Evolutionary conservation across 2,888 invertebrate species (phyloP).

Genomic region (Scelioninae gen. 1): DNA sequence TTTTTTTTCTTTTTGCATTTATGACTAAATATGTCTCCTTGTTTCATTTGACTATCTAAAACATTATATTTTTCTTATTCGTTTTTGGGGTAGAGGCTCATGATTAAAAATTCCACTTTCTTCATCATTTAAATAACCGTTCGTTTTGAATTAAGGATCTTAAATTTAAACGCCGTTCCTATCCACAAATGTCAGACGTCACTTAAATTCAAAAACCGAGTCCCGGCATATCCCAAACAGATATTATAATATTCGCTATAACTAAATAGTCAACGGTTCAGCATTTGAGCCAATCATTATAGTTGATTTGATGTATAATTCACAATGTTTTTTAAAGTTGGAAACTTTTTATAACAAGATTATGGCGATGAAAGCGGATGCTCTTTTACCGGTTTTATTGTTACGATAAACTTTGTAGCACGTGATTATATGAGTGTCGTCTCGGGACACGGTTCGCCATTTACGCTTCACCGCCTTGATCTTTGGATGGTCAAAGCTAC

Average conservation of each 20-base stretch:
- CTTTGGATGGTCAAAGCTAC: slow-evolving; percentile 56
- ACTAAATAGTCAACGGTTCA: background rate
- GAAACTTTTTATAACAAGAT: slow-evolving; percentile 44
- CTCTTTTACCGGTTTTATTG: slow-evolving; percentile 51
- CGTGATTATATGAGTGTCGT: slow-evolving; percentile 51
- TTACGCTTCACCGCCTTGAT: slow-evolving; percentile 58
- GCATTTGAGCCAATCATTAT: slow-evolving; percentile 16
- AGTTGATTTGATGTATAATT: slow-evolving; percentile 23
- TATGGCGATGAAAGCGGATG: slow-evolving; percentile 47
- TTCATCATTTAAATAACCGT: background rate
- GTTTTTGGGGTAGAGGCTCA: background rate
- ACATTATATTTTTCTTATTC: background rate
- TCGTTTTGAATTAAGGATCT: background rate
- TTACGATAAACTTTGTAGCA: slow-evolving; percentile 51
- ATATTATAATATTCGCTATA: background rate
- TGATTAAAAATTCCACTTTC: background rate
- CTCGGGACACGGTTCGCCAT: slow-evolving; percentile 48
- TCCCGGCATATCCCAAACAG: background rate
- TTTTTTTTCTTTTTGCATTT: too few species aligned
- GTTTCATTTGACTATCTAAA: too few species aligned
- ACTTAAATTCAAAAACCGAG: background rate
- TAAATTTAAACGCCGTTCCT: background rate
- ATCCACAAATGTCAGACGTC: slow-evolving; percentile 1
- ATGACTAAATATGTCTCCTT: too few species aligned
- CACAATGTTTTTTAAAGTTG: slow-evolving; percentile 24